Conservation (phyloP, 1,140 invertebrate species). For the Mamestra configurata region DNA sequence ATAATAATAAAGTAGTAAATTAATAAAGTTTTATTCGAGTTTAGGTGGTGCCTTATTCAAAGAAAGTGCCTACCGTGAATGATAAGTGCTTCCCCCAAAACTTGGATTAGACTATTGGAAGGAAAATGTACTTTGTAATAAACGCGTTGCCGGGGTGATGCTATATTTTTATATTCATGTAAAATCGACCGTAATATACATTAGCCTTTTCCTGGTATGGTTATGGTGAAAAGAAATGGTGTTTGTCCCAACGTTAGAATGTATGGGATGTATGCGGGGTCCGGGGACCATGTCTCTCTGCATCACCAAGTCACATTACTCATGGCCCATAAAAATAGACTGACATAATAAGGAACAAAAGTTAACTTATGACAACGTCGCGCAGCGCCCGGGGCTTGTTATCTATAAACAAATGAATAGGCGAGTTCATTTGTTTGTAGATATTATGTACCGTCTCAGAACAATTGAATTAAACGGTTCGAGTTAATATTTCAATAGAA, state of each 20-base stretch:
- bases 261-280: background rate
- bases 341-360: background rate
- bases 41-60: background rate
- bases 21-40: conserved; percentile 13
- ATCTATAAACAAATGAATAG: conserved; percentile 27
- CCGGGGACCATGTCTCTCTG: background rate
- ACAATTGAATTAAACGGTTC: conserved; percentile 51
- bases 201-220: conserved; percentile 11
- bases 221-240: background rate
- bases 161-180: background rate
- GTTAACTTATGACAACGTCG: background rate
- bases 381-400: background rate
- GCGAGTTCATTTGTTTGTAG: conserved; percentile 30
- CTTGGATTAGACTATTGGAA: background rate
- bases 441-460: conserved; percentile 31
- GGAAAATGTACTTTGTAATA: background rate
- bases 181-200: conserved; percentile 9
- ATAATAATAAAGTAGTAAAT: conserved; percentile 20
- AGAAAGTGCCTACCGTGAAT: conserved; percentile 4
- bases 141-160: background rate
- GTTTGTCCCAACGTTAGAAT: background rate
- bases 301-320: background rate
- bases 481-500: conserved; percentile 51
- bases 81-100: background rate
- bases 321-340: background rate